Conservation (phyloP, 1,140 invertebrate species). For the Aphis craccivora region DNA sequence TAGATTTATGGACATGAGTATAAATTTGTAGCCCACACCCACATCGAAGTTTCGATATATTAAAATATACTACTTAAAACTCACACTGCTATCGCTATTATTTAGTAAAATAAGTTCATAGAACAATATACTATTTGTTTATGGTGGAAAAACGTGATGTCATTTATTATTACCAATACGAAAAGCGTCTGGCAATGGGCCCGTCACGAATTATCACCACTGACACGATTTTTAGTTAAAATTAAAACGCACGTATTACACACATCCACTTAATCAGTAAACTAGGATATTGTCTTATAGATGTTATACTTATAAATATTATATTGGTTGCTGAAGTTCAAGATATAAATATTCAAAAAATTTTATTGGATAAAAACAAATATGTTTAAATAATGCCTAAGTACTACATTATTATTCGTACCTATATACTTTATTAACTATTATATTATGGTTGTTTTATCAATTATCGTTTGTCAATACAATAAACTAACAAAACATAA, state of each 20-base stretch:
- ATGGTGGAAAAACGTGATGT: constrained; percentile 18
- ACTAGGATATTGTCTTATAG: background rate
- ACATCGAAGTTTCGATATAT: background rate
- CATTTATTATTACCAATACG: constrained; percentile 47
- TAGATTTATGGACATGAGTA: background rate
- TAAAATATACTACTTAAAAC: constrained; percentile 21
- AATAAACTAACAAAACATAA: too few species aligned
- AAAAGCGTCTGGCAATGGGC: constrained; percentile 40
- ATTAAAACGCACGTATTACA: constrained; percentile 47
- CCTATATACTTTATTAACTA: too few species aligned
- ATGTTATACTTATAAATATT: background rate
- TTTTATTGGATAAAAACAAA: background rate
- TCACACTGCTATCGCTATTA: background rate
- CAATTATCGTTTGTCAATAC: too few species aligned
- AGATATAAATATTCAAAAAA: background rate
- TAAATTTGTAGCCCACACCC: background rate
- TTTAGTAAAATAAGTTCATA: background rate
- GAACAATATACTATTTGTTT: background rate
- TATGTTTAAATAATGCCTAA: background rate
- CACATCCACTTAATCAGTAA: constrained; percentile 6
- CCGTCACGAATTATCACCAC: constrained; percentile 53
- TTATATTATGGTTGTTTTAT: too few species aligned
- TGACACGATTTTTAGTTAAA: constrained; percentile 54
- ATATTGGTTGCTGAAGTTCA: background rate
- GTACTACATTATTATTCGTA: background rate